phyloP scores from a whole-genome alignment of 2,888 invertebrate genomes.

The Mythimna loreyi region DNA sequence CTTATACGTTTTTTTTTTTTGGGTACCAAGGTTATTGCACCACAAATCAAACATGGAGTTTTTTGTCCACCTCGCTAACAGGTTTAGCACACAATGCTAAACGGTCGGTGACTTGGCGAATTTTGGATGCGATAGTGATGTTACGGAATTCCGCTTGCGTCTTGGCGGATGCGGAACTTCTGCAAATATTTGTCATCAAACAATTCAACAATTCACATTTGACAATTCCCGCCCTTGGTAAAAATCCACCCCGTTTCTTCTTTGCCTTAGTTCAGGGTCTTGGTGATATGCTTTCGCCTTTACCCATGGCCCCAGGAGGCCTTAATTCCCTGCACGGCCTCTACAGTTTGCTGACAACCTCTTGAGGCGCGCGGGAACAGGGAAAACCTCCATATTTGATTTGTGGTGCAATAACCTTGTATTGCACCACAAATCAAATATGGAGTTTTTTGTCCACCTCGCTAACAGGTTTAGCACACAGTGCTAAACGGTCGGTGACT shows the following conservation, averaged over 20 bases:
- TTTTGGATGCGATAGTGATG: constrained; percentile 16
- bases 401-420: constrained; percentile 56
- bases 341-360: too few relatives aligned
- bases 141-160: neutral
- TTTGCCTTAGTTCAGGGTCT: too few relatives aligned
- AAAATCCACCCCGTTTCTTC: too few relatives aligned
- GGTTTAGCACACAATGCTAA: constrained; percentile 62
- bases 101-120: constrained; percentile 53
- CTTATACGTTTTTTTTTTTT: constrained; percentile 29
- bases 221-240: too few relatives aligned
- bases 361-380: too few relatives aligned
- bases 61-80: constrained; percentile 46
- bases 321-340: too few relatives aligned
- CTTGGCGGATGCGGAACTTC: neutral
- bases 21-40: constrained; percentile 54
- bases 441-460: constrained; percentile 45
- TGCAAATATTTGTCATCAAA: too few relatives aligned
- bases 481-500: constrained; percentile 61
- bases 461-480: constrained; percentile 57
- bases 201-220: too few relatives aligned
- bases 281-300: too few relatives aligned
- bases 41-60: constrained; percentile 49
- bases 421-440: constrained; percentile 56
- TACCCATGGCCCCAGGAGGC: too few relatives aligned
- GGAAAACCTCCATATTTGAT: constrained; percentile 56